Base-by-base conservation (phyloP, 1,140 invertebrate genomes). In the Pseudachorutes palmiensis region DNA sequence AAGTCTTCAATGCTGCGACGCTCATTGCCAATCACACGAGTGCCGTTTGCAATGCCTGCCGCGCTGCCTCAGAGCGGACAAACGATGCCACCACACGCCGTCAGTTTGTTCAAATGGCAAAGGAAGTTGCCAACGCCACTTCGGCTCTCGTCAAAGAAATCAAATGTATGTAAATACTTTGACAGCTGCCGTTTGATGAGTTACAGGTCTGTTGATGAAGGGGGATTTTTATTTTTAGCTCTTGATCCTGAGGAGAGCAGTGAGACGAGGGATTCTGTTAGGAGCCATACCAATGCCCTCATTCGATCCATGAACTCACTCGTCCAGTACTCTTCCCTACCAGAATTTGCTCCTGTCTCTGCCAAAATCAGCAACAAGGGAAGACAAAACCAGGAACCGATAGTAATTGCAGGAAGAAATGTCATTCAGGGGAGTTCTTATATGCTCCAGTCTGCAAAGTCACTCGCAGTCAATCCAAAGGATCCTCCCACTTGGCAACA, bases 51-150 rank as follows among this genome's bases (percentile, higher is more conserved):
- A 97, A 94, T 75, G 90, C 94, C 31, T 98, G 96, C 77, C 84
- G 96, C 24, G 82, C 88, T 1, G 95, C 96, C 0, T 97, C 94
- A 16, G 89, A 89, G 59, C 92, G 90, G 77, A 97, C 92, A 1
- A 86, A 83, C 61, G 96, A 98, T 80, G 90, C 94, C 0, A 90
- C 92, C 26, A 91, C 93, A 45, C 97, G 97, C 79, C 80, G 94
- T 68, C 94, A 98, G 76, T 98, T 99, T 79, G 94, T 99, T 22
- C 93, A 98, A 76, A 91, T 92, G 67, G 95, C 95, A 29, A 97
- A 97, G 77, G 92, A 97, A 76, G 94, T 99, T 1, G 97, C 97
- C 26, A 96, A 95, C 79, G 92, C 91, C 2, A 99, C 97, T 1
- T 91, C 94, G 0, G 86, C 86, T 72, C 81, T 99, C 3, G 95